Evolutionary conservation across 35 echinoderm and acorn worm genomes (phyloP).

Genomic region (Lytechinus variegatus): DNA sequence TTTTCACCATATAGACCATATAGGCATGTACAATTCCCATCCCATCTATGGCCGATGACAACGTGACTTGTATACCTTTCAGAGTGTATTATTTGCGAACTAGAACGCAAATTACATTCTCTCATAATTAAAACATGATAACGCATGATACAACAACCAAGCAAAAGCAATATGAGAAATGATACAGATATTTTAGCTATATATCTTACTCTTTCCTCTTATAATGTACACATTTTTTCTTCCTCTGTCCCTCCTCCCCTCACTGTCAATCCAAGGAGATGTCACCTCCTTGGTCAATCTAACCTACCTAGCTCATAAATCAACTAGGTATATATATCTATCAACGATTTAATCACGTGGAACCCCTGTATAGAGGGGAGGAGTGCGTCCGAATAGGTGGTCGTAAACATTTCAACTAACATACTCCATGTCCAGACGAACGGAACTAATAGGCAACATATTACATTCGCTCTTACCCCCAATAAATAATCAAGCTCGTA

Average conservation of each 20-base stretch:
- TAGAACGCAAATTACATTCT: no score
- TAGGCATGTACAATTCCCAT: no score
- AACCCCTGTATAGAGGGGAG: not conserved
- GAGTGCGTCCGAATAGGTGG: not conserved
- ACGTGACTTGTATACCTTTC: no score
- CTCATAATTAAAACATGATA: no score
- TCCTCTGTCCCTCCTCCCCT: not conserved
- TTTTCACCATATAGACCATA: no score
- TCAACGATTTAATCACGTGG: not conserved
- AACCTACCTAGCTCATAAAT: not conserved
- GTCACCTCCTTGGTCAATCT: not conserved
- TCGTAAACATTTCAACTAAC: not conserved
- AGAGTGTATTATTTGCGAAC: no score
- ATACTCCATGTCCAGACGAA: not conserved
- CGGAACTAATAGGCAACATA: conserved; percentile 17
- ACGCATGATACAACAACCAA: no score
- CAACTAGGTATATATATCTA: not conserved
- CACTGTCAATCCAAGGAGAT: not conserved
- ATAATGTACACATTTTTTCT: no score
- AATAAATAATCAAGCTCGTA: not conserved
- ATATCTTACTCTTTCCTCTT: no score
- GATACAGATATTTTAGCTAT: no score
- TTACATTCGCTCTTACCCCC: not conserved
- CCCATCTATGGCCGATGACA: no score
- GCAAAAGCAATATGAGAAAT: no score